Base-by-base conservation (phyloP, 1,140 invertebrate genomes). In the Holcopasites calliopsidis region DNA sequence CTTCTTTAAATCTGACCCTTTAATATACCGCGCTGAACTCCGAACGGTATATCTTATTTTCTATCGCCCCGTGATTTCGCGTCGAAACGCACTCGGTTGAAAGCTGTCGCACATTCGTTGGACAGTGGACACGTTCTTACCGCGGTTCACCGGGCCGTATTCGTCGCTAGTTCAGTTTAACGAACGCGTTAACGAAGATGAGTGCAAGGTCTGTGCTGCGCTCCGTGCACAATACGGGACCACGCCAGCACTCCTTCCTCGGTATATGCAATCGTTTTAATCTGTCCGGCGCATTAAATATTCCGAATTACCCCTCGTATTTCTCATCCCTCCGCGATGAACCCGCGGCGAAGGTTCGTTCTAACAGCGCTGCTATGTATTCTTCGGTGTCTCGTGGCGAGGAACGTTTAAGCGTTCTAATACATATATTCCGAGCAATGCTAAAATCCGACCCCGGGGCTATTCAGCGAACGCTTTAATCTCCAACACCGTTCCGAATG, bases 251-350 rank as follows among this genome's bases (percentile, higher is more conserved):
- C 42, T 47, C 70, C 23, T 65, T 55, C 28, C 47, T n/a, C 6
- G 35, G 40, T n/a, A 42, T 42, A 44, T 44, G 49, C 65, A 47
- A 65, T 74, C 61, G 40, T 49, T 74, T 73, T 74, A 74, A 74
- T 74, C 61, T 74, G 66, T 74, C 71, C 38, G 10, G 13, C 31
- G 26, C 49, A 38, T 65, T 73, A 73, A 65, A 65, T 73, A 73
- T 65, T 65, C 61, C 21, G 61, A 42, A 73, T 65, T 65, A 40
- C 38, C 70, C 28, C n/a, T n/a, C n/a, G 70, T 44, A 47, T 73
- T 57, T 66, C 71, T 66, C 69, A 52, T 61, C 49, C 35, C 33
- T 21, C 4, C 7, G 13, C 21, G 68, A 26, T 23, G 31, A 38
- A 38, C 18, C 38, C n/a, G n/a, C n/a, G n/a, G 31, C 31, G 40